These are phyloP conservation scores for Lepidocyrtinus sp. DNA, from an alignment of 2,888 invertebrate species.

Conservation along the genomic window DNA sequence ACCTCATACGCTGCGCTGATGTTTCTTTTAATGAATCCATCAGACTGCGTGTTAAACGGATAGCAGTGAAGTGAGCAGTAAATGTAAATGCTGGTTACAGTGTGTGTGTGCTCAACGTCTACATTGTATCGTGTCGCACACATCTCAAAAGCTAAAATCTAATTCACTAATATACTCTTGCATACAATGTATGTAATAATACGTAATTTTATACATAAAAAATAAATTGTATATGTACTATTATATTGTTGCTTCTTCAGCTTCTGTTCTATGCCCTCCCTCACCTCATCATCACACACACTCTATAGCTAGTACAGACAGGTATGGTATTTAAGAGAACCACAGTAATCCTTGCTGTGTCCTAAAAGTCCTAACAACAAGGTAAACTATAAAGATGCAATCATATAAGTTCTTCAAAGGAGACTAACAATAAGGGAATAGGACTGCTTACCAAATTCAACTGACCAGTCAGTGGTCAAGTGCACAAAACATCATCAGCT, in stretches of 20 bases:
- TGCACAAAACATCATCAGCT: conserved; percentile 50
- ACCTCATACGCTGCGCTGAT: neutral
- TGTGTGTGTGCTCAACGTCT: no score
- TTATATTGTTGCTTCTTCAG: neutral
- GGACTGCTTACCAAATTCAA: conserved; percentile 29
- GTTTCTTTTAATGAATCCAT: no score
- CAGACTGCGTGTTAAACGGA: no score
- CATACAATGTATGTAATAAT: no score
- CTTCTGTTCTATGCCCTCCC: conserved; percentile 28
- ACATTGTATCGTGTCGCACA: no score
- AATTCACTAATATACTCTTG: neutral
- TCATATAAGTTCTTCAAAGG: conserved; percentile 4
- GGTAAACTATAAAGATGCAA: conserved; percentile 15
- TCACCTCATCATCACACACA: neutral
- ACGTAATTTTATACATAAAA: conserved; percentile 14
- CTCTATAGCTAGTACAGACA: conserved; percentile 3
- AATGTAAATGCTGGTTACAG: no score
- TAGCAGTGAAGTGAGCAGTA: no score
- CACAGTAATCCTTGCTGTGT: neutral
- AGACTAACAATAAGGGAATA: conserved; percentile 18
- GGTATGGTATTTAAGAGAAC: conserved; percentile 2
- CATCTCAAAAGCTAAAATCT: neutral
- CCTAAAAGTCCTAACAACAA: conserved; percentile 35
- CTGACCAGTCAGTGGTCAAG: conserved; percentile 59
- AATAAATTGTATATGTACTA: conserved; percentile 10